Evolutionary conservation across 1,140 invertebrate species (phyloP).

Genomic region (Sinella curviseta): DNA sequence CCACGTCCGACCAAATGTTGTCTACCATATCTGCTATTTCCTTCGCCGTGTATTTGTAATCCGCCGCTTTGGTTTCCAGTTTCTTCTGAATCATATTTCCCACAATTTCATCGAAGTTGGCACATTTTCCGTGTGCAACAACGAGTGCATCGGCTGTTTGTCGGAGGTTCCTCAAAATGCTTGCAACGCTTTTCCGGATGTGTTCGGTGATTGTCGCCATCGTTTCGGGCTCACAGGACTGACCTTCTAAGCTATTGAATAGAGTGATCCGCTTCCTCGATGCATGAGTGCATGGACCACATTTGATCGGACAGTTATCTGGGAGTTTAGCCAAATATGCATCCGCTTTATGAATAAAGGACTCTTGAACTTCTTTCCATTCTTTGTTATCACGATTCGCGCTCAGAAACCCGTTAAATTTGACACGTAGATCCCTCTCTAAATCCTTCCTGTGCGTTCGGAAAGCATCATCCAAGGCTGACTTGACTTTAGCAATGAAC

Average conservation of each 20-base stretch:
- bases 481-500: conserved; percentile 9
- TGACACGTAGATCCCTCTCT: neutral
- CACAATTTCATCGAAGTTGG: neutral
- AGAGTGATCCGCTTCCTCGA: neutral
- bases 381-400: neutral
- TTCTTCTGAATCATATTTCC: neutral
- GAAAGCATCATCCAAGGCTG: neutral
- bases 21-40: neutral
- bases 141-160: neutral
- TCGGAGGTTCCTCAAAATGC: neutral
- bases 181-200: neutral
- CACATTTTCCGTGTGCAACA: neutral
- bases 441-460: neutral
- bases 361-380: neutral
- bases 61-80: neutral
- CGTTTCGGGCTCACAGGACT: neutral
- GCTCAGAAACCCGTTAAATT: neutral
- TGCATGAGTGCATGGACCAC: neutral
- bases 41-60: neutral
- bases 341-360: neutral
- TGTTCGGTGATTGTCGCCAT: neutral
- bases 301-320: too few relatives aligned
- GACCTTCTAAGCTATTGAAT: neutral
- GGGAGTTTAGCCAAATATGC: too few relatives aligned
- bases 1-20: neutral